These are phyloP conservation scores for Brachionus manjavacas DNA, from an alignment of 1,140 invertebrate genomes.

Conservation along the genomic window DNA sequence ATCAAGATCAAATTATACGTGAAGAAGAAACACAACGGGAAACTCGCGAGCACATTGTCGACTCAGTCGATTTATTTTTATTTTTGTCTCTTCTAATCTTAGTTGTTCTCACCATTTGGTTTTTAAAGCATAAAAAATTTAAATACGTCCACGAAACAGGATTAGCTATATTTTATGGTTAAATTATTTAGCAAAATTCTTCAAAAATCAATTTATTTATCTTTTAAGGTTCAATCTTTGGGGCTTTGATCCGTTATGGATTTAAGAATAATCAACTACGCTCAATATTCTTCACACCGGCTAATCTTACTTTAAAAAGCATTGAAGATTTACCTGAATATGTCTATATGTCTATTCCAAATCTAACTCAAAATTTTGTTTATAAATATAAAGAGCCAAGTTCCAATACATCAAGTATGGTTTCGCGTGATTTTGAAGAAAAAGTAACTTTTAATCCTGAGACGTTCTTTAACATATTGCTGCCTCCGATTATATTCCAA, in stretches of 20 bases:
- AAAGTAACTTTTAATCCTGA: constrained; percentile 73
- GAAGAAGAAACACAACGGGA: not conserved
- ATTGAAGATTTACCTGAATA: not conserved
- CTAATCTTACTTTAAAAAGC: not conserved
- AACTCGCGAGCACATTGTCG: constrained; percentile 60
- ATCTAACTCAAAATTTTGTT: not conserved
- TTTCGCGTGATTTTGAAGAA: not conserved
- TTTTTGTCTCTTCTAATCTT: constrained; percentile 82
- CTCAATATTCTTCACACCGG: not conserved
- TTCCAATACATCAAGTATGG: not conserved
- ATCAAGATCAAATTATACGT: constrained; percentile 10
- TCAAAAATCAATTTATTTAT: not conserved
- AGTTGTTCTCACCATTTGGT: constrained; percentile 92
- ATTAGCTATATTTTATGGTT: constrained; percentile 92
- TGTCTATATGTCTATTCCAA: not conserved
- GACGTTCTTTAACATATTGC: constrained; percentile 95
- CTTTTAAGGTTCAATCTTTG: not conserved
- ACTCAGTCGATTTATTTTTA: constrained; percentile 84
- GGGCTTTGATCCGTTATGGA: not conserved
- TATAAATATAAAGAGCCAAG: not conserved
- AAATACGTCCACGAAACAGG: constrained; percentile 95
- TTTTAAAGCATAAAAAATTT: constrained; percentile 89
- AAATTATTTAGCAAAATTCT: constrained; percentile 45
- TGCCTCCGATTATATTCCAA: constrained; percentile 96
- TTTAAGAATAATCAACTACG: not conserved